phyloP scores from a whole-genome alignment of 2,888 invertebrate genomes.

The Hoplodrina blanda region DNA sequence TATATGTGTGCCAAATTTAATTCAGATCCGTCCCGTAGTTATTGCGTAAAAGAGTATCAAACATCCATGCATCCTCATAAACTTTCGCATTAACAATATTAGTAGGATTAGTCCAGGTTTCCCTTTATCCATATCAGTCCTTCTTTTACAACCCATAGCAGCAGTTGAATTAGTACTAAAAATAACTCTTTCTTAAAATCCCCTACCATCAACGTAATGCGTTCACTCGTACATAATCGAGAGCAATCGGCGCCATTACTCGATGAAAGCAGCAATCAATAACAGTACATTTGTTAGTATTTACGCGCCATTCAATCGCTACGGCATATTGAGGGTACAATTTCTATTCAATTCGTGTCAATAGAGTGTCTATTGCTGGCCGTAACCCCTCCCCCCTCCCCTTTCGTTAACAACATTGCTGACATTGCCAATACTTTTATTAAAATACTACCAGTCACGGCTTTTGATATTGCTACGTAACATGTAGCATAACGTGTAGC shows the following conservation, averaged over 20 bases:
- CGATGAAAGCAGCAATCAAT: conserved; percentile 45
- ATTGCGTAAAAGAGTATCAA: too few species aligned
- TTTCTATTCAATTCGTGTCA: conserved; percentile 15
- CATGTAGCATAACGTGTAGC: neutral
- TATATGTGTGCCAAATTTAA: too few species aligned
- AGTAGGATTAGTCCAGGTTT: too few species aligned
- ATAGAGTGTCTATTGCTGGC: neutral
- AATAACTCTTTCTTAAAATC: conserved; percentile 1
- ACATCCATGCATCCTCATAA: too few species aligned
- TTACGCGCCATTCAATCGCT: conserved; percentile 25
- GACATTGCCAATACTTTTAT: neutral
- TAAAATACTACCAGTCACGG: neutral
- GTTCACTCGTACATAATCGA: conserved; percentile 20
- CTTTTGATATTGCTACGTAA: neutral
- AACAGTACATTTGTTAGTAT: conserved; percentile 14
- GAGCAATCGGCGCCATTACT: conserved; percentile 39
- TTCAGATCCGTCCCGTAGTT: too few species aligned
- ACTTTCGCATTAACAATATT: too few species aligned
- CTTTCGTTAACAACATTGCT: neutral
- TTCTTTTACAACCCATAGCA: neutral
- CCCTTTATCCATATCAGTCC: too few species aligned
- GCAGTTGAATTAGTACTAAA: neutral
- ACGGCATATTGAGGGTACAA: neutral
- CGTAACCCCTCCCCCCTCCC: too few species aligned
- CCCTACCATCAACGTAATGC: conserved; percentile 26